Percentiles rank a stretch among this genome's conserved stretches.
Evolutionary conservation across 2,888 invertebrate genomes (phyloP).

Genomic region (Chrysopilus asiliformis): DNA sequence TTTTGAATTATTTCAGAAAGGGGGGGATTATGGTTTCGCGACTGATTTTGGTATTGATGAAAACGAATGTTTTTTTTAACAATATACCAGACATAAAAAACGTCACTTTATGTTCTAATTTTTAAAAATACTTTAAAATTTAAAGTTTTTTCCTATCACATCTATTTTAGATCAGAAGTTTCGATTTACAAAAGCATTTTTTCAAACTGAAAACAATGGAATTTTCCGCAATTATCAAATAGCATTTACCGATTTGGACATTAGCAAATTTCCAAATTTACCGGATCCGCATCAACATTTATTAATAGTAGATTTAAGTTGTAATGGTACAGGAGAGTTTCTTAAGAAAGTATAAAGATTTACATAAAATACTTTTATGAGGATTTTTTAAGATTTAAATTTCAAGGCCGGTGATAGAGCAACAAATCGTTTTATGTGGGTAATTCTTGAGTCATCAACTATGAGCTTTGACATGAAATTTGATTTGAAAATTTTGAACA

Average conservation of each 20-base stretch:
- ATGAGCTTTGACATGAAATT: no score
- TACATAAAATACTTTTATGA: no score
- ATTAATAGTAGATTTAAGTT: constrained; percentile 19
- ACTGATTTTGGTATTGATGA: no score
- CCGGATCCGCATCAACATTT: constrained; percentile 18
- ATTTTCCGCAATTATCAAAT: constrained; percentile 15
- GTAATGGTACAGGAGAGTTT: constrained; percentile 10
- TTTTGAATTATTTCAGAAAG: no score
- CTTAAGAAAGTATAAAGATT: no score
- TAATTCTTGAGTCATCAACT: constrained; percentile 7
- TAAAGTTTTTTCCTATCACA: neutral
- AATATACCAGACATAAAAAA: no score
- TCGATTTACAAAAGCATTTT: constrained; percentile 6
- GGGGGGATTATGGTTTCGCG: no score
- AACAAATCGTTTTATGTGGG: constrained; percentile 16
- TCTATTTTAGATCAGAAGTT: constrained; percentile 7
- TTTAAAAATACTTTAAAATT: no score
- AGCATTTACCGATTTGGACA: constrained; percentile 11
- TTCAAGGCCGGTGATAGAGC: constrained; percentile 11
- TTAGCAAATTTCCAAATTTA: constrained; percentile 15
- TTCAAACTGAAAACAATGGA: constrained; percentile 2
- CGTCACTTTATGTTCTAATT: no score
- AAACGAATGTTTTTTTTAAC: no score
- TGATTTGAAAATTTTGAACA: no score
- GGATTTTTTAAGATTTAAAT: no score